Evolutionary conservation across 2,888 invertebrate species (phyloP).

Genomic region (Rhagophthalmus giganteus): DNA sequence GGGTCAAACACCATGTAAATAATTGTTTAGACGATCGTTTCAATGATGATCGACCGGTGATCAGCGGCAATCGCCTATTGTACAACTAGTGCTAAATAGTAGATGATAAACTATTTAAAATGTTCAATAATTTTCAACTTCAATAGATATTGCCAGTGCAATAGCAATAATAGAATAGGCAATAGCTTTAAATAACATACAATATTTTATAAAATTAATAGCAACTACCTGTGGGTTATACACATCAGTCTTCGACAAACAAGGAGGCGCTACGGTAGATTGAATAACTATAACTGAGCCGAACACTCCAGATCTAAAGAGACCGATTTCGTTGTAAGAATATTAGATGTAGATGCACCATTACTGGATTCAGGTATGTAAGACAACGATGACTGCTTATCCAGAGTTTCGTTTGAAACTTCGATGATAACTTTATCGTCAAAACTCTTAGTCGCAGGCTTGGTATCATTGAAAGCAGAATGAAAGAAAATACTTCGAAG

Average conservation of each 20-base stretch:
- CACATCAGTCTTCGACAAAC: constrained; percentile 35
- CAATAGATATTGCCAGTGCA: constrained; percentile 9
- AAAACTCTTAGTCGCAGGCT: constrained; percentile 44
- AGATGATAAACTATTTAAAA: neutral
- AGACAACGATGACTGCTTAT: constrained; percentile 31
- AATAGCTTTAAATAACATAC: constrained; percentile 10
- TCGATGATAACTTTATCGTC: constrained; percentile 52
- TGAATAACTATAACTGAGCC: constrained; percentile 32
- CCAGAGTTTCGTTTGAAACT: constrained; percentile 50
- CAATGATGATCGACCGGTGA: too few species aligned
- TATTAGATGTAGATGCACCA: constrained; percentile 10
- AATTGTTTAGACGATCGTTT: too few species aligned
- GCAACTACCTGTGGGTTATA: constrained; percentile 22
- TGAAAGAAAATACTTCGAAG: constrained; percentile 61
- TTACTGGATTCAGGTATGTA: constrained; percentile 11
- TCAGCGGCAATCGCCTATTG: too few species aligned
- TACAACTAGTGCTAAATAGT: too few species aligned
- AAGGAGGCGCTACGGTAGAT: constrained; percentile 16
- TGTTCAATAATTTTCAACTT: neutral
- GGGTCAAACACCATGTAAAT: too few species aligned
- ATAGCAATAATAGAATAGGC: constrained; percentile 9
- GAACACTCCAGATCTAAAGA: constrained; percentile 25
- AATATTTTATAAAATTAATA: constrained; percentile 20
- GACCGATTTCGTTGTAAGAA: constrained; percentile 25
- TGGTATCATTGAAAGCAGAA: constrained; percentile 45